Conservation (phyloP, 2,888 invertebrate species). For the Bugula neritina region DNA sequence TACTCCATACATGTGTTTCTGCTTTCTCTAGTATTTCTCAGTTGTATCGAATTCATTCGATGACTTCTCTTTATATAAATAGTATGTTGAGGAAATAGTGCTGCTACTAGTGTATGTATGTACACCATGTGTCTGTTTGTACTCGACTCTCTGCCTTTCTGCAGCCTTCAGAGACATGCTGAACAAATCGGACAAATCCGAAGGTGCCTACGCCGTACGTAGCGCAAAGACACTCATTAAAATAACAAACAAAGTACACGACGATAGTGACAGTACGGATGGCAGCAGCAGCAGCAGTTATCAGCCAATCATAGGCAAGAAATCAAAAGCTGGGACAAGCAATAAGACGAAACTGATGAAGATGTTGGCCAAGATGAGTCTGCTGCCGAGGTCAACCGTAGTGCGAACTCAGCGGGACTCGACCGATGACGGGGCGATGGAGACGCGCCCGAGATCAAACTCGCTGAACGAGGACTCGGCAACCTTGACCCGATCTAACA, state of each 20-base stretch:
- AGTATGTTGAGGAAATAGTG: no score
- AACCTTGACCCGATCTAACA: constrained; percentile 19
- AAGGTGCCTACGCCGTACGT: constrained; percentile 18
- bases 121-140: no score
- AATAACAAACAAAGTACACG: constrained; percentile 21
- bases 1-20: no score
- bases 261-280: constrained; percentile 17
- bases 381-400: constrained; percentile 52
- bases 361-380: constrained; percentile 74
- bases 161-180: constrained; percentile 66
- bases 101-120: no score
- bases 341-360: constrained; percentile 78
- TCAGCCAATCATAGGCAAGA: constrained; percentile 25
- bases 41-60: no score
- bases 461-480: background rate
- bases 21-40: no score
- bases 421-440: background rate
- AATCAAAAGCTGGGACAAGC: constrained; percentile 10
- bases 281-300: background rate
- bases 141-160: no score
- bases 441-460: constrained; percentile 16
- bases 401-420: constrained; percentile 3
- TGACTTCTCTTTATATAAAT: no score
- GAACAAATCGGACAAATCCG: constrained; percentile 72
- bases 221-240: constrained; percentile 17